Percentiles rank a stretch among this genome's conserved stretches.
Evolutionary conservation across 2,797 vertebrate species (phyloP).

Genomic region (Falco naumanni): DNA sequence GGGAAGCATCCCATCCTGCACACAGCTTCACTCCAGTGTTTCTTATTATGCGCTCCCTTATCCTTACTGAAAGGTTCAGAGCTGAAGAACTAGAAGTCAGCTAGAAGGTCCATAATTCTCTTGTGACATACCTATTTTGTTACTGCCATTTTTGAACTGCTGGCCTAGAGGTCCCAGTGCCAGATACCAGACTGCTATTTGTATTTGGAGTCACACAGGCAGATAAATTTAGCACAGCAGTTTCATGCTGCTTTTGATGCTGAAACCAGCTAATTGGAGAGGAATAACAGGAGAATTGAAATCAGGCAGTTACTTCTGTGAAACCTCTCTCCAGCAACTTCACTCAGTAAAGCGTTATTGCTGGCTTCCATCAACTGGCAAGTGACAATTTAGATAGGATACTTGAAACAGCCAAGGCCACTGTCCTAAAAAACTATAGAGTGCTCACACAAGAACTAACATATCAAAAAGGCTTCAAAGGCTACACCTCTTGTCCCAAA

Average conservation of each 20-base stretch:
- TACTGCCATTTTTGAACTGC: neutral
- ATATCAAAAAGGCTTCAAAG: neutral
- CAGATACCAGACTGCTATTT: neutral
- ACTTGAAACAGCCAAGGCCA: neutral
- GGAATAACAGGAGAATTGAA: neutral
- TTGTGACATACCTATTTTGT: neutral
- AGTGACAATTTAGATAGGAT: conserved; percentile 23
- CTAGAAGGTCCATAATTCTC: neutral
- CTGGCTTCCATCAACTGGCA: conserved; percentile 43
- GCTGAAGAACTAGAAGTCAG: neutral
- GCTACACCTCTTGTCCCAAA: neutral
- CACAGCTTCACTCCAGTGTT: neutral
- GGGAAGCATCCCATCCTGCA: neutral
- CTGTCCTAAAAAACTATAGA: neutral
- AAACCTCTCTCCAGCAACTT: neutral
- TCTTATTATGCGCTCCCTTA: neutral
- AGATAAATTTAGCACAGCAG: neutral
- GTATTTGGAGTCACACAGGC: neutral
- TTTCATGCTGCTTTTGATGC: conserved; percentile 5
- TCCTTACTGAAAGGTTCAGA: neutral
- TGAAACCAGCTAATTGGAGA: neutral
- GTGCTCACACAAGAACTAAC: neutral
- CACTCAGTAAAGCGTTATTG: neutral
- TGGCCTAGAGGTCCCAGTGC: neutral
- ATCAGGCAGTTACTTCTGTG: neutral